Evolutionary conservation across 1,140 invertebrate species (phyloP).

Genomic region (Stegodyphus mimosarum): DNA sequence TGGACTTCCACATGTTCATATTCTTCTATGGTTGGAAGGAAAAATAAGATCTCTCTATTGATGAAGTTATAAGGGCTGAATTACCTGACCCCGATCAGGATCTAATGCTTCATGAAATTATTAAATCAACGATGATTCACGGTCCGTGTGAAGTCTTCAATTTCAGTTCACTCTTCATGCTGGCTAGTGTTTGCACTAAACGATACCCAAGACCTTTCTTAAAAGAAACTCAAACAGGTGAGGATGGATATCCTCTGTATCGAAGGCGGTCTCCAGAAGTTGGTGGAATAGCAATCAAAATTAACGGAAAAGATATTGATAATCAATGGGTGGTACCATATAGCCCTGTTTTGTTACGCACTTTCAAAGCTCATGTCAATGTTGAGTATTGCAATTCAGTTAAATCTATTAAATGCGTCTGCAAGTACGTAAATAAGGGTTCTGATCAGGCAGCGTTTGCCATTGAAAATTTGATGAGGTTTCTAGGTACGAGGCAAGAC

Average conservation of each 20-base stretch:
- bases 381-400: conserved; percentile 62
- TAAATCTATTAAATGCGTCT: conserved; percentile 63
- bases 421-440: conserved; percentile 64
- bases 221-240: conserved; percentile 16
- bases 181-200: conserved; percentile 61
- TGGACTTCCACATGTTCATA: conserved; percentile 68
- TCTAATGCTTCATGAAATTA: conserved; percentile 68
- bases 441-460: conserved; percentile 29
- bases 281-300: conserved; percentile 43
- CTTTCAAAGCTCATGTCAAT: conserved; percentile 63
- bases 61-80: conserved; percentile 55
- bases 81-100: not conserved
- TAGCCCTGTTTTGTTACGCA: conserved; percentile 52
- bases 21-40: conserved; percentile 64
- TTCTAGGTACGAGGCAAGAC: conserved; percentile 18
- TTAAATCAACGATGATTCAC: conserved; percentile 67
- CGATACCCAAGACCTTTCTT: conserved; percentile 26
- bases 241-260: conserved; percentile 56
- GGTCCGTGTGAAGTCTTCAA: conserved; percentile 63
- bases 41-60: conserved; percentile 29
- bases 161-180: conserved; percentile 64
- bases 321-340: conserved; percentile 63
- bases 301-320: conserved; percentile 63
- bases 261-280: not conserved
- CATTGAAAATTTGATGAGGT: conserved; percentile 62